Evolutionary conservation across 2,113 vertebrate species (phyloP), one percentile per base, ranked within the genome.

Genomic region (Sisor rabdophorus): DNA sequence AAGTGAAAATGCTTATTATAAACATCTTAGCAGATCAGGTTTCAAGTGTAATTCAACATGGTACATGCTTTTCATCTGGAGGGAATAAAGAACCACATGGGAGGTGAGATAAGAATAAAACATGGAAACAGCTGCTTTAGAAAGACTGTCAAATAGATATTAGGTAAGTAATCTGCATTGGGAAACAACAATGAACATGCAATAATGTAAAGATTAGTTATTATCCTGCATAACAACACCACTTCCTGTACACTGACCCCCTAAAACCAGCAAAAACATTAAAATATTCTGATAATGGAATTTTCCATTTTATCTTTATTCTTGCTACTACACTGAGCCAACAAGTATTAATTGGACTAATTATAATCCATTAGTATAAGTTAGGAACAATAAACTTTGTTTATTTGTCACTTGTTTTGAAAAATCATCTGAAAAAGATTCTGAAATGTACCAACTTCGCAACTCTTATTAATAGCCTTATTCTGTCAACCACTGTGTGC

Each of bases 401-500:
- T 68, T 73, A 55, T 69, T 79, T 76, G 70, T 71, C 77, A 84
- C 24, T 58, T 54, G 40, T 61, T 81, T 61, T 55, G 71, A 12
- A 54, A 69, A 71, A 71, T 70, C 68, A 64, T 67, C 36, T 54
- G 12, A 77, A 81, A 76, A 63, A 28, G 15, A 12, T 65, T 20
- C 55, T 61, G 80, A 78, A 82, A 80, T 76, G 40, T 54, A 54
- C 40, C 73, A 65, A 55, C 28, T 76, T 60, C 11, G 48, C 54
- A 69, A 36, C 75, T 67, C 58, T 65, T 84, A 78, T 61, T 64
- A 58, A 73, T 80, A 81, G 71, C 83, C 85, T 53, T 65, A 83
- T 84, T 86, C 81, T 83, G 81, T 86, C 85, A 86, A 63, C 40
- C 56, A 55, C 36, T 19, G 36, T 67, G 71, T 73, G 56, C 71